Evolutionary conservation across 2,113 vertebrate genomes (phyloP).

Genomic region (Sphaerodactylus townsendi): DNA sequence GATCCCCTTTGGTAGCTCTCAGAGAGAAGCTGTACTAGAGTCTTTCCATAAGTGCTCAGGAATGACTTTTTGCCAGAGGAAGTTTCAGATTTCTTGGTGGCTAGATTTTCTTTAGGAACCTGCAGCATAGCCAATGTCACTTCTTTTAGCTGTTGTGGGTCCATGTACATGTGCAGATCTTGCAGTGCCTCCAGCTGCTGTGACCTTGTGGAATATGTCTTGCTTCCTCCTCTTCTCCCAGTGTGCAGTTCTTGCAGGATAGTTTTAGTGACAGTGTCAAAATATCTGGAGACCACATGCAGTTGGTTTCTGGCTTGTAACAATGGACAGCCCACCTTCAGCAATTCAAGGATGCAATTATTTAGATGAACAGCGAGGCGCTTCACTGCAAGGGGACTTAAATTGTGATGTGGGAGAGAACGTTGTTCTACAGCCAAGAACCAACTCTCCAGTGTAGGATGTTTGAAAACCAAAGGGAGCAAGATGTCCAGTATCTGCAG

Average conservation of each 20-base stretch:
- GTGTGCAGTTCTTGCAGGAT: conserved; percentile 77
- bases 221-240: background rate
- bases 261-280: conserved; percentile 69
- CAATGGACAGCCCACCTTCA: conserved; percentile 67
- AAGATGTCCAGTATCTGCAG: conserved; percentile 77
- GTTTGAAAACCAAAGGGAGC: conserved; percentile 80
- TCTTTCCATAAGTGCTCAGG: conserved; percentile 80
- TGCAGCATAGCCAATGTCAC: conserved; percentile 79
- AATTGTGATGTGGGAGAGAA: conserved; percentile 76
- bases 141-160: conserved; percentile 70
- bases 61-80: conserved; percentile 28
- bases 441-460: conserved; percentile 87
- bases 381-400: conserved; percentile 82
- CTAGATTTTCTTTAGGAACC: conserved; percentile 78
- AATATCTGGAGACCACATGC: conserved; percentile 73
- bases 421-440: conserved; percentile 86
- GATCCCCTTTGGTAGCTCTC: conserved; percentile 54
- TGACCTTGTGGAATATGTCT: conserved; percentile 48
- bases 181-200: conserved; percentile 78
- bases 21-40: conserved; percentile 81
- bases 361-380: conserved; percentile 78
- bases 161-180: conserved; percentile 81
- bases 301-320: conserved; percentile 64
- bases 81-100: conserved; percentile 37
- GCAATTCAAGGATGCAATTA: conserved; percentile 71